Evolutionary conservation across 2,113 vertebrate species (phyloP).

Genomic region (Pavo muticus): DNA sequence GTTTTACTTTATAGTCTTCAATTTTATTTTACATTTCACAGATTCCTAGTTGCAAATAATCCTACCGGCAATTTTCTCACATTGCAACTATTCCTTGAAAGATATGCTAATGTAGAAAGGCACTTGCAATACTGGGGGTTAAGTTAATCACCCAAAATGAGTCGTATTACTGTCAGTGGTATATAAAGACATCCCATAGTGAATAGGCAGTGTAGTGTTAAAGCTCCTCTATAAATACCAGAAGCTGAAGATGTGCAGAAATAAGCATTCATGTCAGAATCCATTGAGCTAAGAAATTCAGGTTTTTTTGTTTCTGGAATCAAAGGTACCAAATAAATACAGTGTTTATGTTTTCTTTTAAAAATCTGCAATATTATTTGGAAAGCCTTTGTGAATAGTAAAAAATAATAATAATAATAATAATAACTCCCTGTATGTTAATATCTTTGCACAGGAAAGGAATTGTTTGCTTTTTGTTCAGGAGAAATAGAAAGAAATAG

Average conservation of each 20-base stretch:
- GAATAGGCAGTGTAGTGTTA: slow-evolving; percentile 76
- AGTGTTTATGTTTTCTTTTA: slow-evolving; percentile 8
- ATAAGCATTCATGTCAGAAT: slow-evolving; percentile 73
- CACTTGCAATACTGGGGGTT: slow-evolving; percentile 78
- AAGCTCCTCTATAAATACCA: slow-evolving; percentile 70
- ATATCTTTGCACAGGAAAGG: not conserved
- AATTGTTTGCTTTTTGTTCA: not conserved
- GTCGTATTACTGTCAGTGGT: slow-evolving; percentile 78
- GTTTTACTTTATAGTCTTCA: slow-evolving; percentile 83
- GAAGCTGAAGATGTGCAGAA: slow-evolving; percentile 71
- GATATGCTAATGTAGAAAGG: slow-evolving; percentile 79
- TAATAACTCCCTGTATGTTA: not conserved
- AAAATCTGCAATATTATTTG: slow-evolving; percentile 44
- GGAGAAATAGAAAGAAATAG: not conserved
- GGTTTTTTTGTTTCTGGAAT: slow-evolving; percentile 65
- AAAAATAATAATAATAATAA: not conserved
- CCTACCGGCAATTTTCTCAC: slow-evolving; percentile 84
- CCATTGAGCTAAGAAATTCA: slow-evolving; percentile 61
- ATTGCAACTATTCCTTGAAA: slow-evolving; percentile 83
- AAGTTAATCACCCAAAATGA: slow-evolving; percentile 86
- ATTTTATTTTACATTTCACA: slow-evolving; percentile 87
- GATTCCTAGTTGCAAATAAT: slow-evolving; percentile 83
- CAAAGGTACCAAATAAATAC: slow-evolving; percentile 52
- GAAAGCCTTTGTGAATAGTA: slow-evolving; percentile 24
- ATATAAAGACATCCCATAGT: slow-evolving; percentile 79